Base-by-base conservation (phyloP, 1,140 invertebrate genomes). In the Oncopodura yosiiana region DNA sequence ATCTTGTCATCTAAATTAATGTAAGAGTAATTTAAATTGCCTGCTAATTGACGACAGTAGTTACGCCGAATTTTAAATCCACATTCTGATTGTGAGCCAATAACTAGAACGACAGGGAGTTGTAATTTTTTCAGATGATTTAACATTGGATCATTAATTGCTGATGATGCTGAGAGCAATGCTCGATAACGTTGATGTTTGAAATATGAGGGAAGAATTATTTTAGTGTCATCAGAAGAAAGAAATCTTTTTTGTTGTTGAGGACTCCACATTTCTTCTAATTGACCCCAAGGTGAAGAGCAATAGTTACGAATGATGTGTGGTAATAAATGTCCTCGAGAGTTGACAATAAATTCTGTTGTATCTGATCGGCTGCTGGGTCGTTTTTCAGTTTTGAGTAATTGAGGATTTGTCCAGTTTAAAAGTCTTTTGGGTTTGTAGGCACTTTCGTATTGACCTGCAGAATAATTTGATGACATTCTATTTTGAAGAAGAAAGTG, bases 1-100 rank as follows among this genome's bases (percentile, higher is more conserved):
- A 55, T 55, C n/a, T 34, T 32, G 6, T 55, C 53, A 23, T 55
- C 53, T 11, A 55, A 37, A 49, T 55, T 49, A 3, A 55, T 44
- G 21, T 55, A 55, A 3, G 21, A 18, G 29, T 37, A 55, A 6
- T 41, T 38, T 16, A 55, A 36, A 3, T 9, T 43, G 1, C 21
- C 12, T 12, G 53, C 53, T 8, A 55, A 26, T 49, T 55, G 36
- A 9, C 45, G 14, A 21, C 44, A 48, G n/a, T 49, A 55, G 14
- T 55, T 27, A 14, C 44, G 34, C 3, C 53, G 34, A 19, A 39
- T 55, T 5, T 29, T 29, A 3, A 41, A 18, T 3, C 37, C 49
- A 0, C 21, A 21, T 24, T 26, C 26, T 5, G 44, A 49, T 3
- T 44, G 43, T 8, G 34, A 27, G 16, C 53, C 53, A 1, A 55